Evolutionary conservation across 2,888 invertebrate genomes (phyloP).

Genomic region (Agapetus fuscipes): DNA sequence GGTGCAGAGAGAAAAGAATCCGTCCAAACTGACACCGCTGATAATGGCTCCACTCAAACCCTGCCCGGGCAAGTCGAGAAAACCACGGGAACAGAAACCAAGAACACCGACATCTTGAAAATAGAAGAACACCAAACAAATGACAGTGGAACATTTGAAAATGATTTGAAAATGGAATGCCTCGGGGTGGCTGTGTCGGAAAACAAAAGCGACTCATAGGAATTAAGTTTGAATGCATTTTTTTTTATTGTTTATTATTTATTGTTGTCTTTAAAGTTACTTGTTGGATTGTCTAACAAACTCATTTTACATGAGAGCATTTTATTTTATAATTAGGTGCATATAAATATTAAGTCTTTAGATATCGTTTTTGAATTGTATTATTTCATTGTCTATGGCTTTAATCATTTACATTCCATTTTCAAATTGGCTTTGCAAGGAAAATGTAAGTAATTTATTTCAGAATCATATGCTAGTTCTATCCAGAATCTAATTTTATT

Average conservation of each 20-base stretch:
- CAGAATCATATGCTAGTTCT: no score
- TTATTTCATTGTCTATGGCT: no score
- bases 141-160: slow-evolving; percentile 9
- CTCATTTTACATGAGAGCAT: no score
- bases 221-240: neutral
- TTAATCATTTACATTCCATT: no score
- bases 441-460: no score
- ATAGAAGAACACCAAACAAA: neutral
- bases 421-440: no score
- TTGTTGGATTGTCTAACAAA: no score
- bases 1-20: slow-evolving; percentile 13
- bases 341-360: no score
- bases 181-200: slow-evolving; percentile 13
- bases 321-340: no score
- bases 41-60: slow-evolving; percentile 6
- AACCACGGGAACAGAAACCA: neutral
- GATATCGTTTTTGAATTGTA: no score
- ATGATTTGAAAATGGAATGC: slow-evolving; percentile 17
- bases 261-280: no score
- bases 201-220: slow-evolving; percentile 13
- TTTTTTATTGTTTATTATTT: neutral
- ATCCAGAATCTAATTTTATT: no score
- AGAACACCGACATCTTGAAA: neutral
- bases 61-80: slow-evolving; percentile 17
- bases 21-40: slow-evolving; percentile 9